These are phyloP conservation scores for Pachypsylla venusta DNA, from an alignment of 1,140 invertebrate genomes.

Conservation along the genomic window DNA sequence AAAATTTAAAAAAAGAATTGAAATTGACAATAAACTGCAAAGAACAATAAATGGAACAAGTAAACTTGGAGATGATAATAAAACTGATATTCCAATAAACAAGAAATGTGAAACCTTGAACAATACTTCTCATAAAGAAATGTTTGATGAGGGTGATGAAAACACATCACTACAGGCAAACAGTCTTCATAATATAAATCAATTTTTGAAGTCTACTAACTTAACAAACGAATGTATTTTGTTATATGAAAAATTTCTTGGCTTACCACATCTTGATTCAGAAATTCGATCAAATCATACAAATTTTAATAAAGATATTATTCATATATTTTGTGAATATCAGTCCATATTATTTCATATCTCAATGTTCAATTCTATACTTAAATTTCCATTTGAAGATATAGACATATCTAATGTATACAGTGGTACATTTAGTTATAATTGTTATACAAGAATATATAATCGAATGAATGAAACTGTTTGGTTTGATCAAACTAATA, in stretches of 20 bases:
- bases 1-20: no score
- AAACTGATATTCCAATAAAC: no score
- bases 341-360: not conserved
- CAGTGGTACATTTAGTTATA: not conserved
- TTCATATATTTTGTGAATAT: not conserved
- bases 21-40: no score
- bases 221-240: not conserved
- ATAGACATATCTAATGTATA: not conserved
- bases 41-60: no score
- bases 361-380: not conserved
- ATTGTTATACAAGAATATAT: not conserved
- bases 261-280: not conserved
- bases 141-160: no score
- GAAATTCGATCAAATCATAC: not conserved
- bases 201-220: no score
- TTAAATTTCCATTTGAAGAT: not conserved
- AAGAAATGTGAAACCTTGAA: no score
- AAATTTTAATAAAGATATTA: not conserved
- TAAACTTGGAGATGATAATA: no score
- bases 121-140: no score
- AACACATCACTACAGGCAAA: no score
- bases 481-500: not conserved
- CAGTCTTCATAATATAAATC: no score
- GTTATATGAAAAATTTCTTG: not conserved
- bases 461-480: not conserved